Percentiles rank a stretch among this genome's conserved stretches.
Evolutionary conservation across 2,797 vertebrate species (phyloP).

Genomic region (Anabacerthia variegaticeps): DNA sequence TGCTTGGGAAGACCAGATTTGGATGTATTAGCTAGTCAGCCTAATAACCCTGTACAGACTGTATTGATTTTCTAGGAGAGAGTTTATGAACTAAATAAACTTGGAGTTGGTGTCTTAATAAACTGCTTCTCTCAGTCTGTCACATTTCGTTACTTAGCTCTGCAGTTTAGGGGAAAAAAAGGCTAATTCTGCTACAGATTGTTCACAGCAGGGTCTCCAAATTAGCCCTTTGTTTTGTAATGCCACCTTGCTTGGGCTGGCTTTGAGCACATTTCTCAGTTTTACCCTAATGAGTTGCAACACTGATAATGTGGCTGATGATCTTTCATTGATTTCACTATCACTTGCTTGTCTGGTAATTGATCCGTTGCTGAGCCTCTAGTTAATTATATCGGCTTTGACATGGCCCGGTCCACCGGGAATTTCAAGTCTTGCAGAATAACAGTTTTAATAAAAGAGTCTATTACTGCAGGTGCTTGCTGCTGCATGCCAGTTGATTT

Average conservation of each 20-base stretch:
- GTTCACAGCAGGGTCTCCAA: constrained; percentile 88
- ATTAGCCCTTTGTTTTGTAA: constrained; percentile 89
- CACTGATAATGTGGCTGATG: constrained; percentile 99
- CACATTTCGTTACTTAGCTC: constrained; percentile 85
- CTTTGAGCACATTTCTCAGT: constrained; percentile 93
- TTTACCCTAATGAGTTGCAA: constrained; percentile 99
- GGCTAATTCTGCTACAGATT: constrained; percentile 88
- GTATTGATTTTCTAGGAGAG: constrained; percentile 87
- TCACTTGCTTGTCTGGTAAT: constrained; percentile 99
- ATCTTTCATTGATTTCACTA: constrained; percentile 99
- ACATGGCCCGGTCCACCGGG: constrained; percentile 93
- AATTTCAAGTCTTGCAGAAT: constrained; percentile 98
- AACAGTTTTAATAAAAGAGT: constrained; percentile 99
- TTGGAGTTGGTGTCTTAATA: constrained; percentile 89
- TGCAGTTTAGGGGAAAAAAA: constrained; percentile 81
- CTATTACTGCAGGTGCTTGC: constrained; percentile 88
- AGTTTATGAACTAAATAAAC: constrained; percentile 91
- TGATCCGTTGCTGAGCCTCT: constrained; percentile 99
- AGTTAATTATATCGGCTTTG: constrained; percentile 99
- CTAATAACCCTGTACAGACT: constrained; percentile 87
- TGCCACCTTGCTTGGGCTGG: constrained; percentile 84
- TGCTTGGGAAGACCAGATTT: constrained; percentile 80
- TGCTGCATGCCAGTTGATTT: constrained; percentile 80
- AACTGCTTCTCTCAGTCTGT: constrained; percentile 86
- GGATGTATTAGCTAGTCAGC: constrained; percentile 87